These are phyloP conservation scores for Acanthurus leucopareius DNA, from an alignment of 2,797 vertebrate species.

Conservation along the genomic window DNA sequence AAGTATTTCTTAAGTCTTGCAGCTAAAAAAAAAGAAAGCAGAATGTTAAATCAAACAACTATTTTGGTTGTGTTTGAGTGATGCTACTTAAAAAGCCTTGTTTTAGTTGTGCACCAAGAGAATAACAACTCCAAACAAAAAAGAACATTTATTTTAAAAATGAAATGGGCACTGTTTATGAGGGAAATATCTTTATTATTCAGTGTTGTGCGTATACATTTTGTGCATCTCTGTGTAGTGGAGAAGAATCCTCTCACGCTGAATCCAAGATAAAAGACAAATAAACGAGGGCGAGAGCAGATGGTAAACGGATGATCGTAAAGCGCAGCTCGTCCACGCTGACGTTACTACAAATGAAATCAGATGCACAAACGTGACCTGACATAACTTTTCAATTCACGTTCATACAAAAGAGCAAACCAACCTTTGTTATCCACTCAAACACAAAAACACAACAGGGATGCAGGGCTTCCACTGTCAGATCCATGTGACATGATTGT, in stretches of 20 bases:
- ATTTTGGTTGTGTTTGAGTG: background rate
- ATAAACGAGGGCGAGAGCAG: constrained; percentile 4
- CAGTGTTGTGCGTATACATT: constrained; percentile 32
- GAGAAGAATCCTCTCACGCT: constrained; percentile 5
- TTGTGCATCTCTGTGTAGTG: background rate
- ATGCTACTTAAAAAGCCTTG: background rate
- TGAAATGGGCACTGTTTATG: background rate
- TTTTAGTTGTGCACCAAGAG: background rate
- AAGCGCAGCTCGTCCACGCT: background rate
- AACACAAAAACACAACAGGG: background rate
- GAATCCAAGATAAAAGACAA: background rate
- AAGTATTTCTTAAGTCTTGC: background rate
- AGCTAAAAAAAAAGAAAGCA: background rate
- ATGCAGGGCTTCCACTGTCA: constrained; percentile 22
- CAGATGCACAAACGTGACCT: background rate
- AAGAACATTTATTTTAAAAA: constrained; percentile 20
- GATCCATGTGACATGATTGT: constrained; percentile 26
- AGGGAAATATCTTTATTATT: constrained; percentile 46
- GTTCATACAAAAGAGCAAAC: constrained; percentile 16
- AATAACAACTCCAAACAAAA: constrained; percentile 1
- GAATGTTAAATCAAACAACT: background rate
- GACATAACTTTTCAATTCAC: background rate
- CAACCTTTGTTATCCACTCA: background rate
- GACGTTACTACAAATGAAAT: background rate
- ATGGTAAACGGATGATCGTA: background rate